Conservation (phyloP, 2,113 vertebrate genomes). For the Tragelaphus imberbis region DNA sequence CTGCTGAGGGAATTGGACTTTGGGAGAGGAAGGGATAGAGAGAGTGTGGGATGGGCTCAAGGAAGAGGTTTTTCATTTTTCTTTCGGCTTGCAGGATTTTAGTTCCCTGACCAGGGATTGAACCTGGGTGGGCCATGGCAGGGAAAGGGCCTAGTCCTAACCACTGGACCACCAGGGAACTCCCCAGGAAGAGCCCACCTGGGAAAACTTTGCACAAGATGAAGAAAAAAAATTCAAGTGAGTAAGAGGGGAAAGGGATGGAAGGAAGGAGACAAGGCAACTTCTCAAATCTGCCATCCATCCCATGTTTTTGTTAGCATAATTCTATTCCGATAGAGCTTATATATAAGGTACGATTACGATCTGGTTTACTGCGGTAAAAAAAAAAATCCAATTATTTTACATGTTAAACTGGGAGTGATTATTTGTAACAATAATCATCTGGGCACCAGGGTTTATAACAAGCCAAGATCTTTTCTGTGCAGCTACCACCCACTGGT, state of each 20-base stretch:
- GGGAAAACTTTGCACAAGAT: not conserved
- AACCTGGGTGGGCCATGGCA: not conserved
- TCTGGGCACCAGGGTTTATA: not conserved
- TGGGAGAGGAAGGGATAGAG: not conserved
- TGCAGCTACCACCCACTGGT: not conserved
- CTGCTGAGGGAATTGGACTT: not conserved
- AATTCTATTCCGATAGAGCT: not conserved
- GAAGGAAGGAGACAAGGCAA: not conserved
- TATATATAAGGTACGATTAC: not conserved
- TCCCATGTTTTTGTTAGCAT: not conserved
- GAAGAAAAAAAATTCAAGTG: not conserved
- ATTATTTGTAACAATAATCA: not conserved
- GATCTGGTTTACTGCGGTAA: not conserved
- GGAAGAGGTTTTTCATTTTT: not conserved
- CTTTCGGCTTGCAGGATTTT: not conserved
- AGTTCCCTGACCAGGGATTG: not conserved
- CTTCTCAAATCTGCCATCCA: not conserved
- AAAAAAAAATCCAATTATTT: not conserved
- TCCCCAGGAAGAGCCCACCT: not conserved
- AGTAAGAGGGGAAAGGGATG: not conserved
- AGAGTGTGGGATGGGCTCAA: not conserved
- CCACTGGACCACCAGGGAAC: not conserved
- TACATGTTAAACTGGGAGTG: not conserved
- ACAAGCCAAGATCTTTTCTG: not conserved
- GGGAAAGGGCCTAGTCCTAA: not conserved